A percentile compares a stretch with the other conserved stretches of the same genome.
phyloP scores from a whole-genome alignment of 92 coral and sea anemone species.

The Palythoa caribaeorum region DNA sequence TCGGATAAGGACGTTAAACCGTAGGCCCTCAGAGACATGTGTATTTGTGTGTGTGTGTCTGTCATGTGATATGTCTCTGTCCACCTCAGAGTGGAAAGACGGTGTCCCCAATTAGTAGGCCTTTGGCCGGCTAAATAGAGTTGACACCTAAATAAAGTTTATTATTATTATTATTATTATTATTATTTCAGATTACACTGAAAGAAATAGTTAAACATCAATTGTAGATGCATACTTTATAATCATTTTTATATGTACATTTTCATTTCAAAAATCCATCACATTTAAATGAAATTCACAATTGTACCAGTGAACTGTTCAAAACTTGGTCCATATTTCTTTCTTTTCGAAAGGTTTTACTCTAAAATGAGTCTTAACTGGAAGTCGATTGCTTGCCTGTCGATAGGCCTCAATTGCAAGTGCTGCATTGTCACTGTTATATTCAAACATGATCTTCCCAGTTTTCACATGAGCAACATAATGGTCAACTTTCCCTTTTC shows the following conservation, averaged over 20 bases:
- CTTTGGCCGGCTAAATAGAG: too few relatives aligned
- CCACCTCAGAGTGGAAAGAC: too few relatives aligned
- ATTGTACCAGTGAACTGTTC: constrained; percentile 15
- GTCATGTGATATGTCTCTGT: too few relatives aligned
- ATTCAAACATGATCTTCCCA: constrained; percentile 93
- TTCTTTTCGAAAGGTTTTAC: constrained; percentile 83
- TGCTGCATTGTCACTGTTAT: constrained; percentile 94
- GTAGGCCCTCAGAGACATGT: too few relatives aligned
- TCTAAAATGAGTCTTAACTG: constrained; percentile 89
- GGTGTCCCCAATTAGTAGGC: too few relatives aligned
- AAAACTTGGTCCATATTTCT: constrained; percentile 93
- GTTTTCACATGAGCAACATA: constrained; percentile 91
- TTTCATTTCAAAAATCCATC: neutral
- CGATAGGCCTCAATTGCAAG: constrained; percentile 87
- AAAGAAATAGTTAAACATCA: neutral
- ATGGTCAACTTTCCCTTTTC: constrained; percentile 96
- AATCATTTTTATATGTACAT: neutral
- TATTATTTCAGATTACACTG: too few relatives aligned
- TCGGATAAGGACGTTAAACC: too few relatives aligned
- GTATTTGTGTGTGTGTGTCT: too few relatives aligned
- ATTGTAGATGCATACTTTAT: neutral
- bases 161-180: too few relatives aligned
- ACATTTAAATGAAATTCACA: neutral
- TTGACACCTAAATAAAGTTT: too few relatives aligned
- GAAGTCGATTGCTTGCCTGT: constrained; percentile 88